A percentile compares a stretch with the other conserved stretches of the same genome.
phyloP scores from a whole-genome alignment of 2,888 invertebrate genomes.

The Caenorhabditis sinica region DNA sequence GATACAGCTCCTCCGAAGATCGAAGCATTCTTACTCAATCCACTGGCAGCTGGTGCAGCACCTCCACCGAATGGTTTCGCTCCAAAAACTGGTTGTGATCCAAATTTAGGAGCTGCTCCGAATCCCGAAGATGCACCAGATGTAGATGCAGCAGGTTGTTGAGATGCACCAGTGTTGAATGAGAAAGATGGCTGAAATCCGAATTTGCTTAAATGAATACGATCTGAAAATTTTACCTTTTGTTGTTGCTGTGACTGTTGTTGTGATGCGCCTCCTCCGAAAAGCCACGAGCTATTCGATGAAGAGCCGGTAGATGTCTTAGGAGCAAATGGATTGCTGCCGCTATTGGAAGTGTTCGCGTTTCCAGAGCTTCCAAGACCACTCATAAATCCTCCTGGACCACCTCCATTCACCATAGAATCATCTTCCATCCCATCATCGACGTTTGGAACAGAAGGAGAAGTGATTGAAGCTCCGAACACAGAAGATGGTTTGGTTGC shows the following conservation, averaged over 20 bases:
- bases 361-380: conserved; percentile 46
- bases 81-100: conserved; percentile 59
- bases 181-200: conserved; percentile 59
- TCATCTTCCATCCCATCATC: conserved; percentile 68
- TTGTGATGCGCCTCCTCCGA: conserved; percentile 20
- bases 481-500: conserved; percentile 28
- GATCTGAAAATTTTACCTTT: conserved; percentile 1
- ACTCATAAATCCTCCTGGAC: conserved; percentile 59
- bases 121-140: conserved; percentile 28
- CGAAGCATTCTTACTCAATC: conserved; percentile 60
- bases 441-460: conserved; percentile 40
- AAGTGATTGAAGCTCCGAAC: conserved; percentile 33
- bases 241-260: conserved; percentile 37
- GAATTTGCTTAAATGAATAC: no score
- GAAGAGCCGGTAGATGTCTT: conserved; percentile 31
- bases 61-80: conserved; percentile 50
- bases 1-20: conserved; percentile 55
- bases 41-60: conserved; percentile 23
- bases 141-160: conserved; percentile 12
- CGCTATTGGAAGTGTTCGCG: not conserved
- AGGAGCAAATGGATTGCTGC: conserved; percentile 47
- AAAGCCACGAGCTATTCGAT: conserved; percentile 48
- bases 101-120: conserved; percentile 56
- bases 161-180: conserved; percentile 40
- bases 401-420: conserved; percentile 47